A percentile compares a stretch with the other conserved stretches of the same genome.
Evolutionary conservation across 1,140 invertebrate genomes (phyloP).

Genomic region (Schlechtendalia chinensis): DNA sequence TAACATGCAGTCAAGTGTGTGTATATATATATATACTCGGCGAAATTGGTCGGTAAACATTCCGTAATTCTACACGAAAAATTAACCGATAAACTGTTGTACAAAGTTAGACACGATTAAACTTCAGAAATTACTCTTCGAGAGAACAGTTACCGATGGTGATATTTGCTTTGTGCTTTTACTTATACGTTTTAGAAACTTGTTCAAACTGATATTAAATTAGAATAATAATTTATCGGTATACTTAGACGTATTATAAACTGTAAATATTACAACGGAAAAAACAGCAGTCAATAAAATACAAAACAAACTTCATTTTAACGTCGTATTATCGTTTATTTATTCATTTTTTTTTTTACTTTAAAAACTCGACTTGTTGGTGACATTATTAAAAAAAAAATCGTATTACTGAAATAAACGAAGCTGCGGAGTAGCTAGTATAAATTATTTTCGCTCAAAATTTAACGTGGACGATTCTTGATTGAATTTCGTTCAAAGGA

Average conservation of each 20-base stretch:
- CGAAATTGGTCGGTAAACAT: too few species aligned
- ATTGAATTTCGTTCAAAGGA: slow-evolving; percentile 18
- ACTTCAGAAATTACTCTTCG: slow-evolving; percentile 9
- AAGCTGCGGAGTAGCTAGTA: neutral
- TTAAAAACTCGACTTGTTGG: too few species aligned
- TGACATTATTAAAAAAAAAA: neutral
- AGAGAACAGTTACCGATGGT: neutral
- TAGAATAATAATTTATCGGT: slow-evolving; percentile 13
- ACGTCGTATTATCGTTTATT: too few species aligned
- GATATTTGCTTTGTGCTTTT: neutral
- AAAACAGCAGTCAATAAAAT: too few species aligned
- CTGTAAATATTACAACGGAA: neutral
- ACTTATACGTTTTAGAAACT: slow-evolving; percentile 25
- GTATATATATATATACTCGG: too few species aligned
- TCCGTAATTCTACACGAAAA: neutral
- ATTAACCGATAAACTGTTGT: neutral
- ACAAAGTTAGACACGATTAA: slow-evolving; percentile 16
- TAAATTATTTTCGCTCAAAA: neutral
- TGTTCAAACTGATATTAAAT: slow-evolving; percentile 2
- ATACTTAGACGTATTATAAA: neutral
- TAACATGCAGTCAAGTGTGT: too few species aligned
- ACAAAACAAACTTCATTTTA: too few species aligned
- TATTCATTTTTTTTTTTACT: too few species aligned
- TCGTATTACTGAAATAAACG: neutral
- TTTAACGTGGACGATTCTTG: neutral